Evolutionary conservation across 2,113 vertebrate genomes (phyloP).

Genomic region (Macquaria ambigua): DNA sequence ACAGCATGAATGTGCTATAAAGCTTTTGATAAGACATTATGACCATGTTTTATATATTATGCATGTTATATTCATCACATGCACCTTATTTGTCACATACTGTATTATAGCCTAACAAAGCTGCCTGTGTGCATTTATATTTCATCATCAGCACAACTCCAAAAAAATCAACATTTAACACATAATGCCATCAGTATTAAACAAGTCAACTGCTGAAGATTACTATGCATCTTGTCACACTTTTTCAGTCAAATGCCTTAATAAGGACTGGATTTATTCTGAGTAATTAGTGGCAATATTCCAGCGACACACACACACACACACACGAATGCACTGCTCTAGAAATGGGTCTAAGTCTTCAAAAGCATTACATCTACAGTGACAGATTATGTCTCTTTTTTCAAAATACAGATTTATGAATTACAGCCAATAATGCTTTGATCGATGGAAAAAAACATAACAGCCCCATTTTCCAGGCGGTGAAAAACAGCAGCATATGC

Average conservation of each 20-base stretch:
- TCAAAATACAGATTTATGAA: slow-evolving; percentile 55
- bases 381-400: slow-evolving; percentile 60
- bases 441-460: slow-evolving; percentile 41
- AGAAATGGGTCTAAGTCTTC: slow-evolving; percentile 58
- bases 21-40: slow-evolving; percentile 1
- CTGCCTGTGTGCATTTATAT: slow-evolving; percentile 20
- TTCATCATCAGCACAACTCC: slow-evolving; percentile 21
- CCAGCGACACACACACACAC: slow-evolving; percentile 28
- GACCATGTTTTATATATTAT: not conserved
- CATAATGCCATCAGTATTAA: slow-evolving; percentile 30
- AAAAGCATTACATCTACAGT: slow-evolving; percentile 59
- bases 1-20: not conserved
- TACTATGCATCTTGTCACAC: slow-evolving; percentile 52
- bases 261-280: slow-evolving; percentile 68
- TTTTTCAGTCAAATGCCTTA: slow-evolving; percentile 56
- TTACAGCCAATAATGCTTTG: slow-evolving; percentile 65
- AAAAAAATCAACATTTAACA: slow-evolving; percentile 21
- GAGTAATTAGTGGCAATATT: slow-evolving; percentile 66
- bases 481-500: slow-evolving; percentile 62
- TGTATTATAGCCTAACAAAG: not conserved
- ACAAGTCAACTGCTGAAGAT: slow-evolving; percentile 48
- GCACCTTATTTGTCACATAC: not conserved
- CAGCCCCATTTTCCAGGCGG: slow-evolving; percentile 38
- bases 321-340: slow-evolving; percentile 27
- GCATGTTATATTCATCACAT: slow-evolving; percentile 14